These are phyloP conservation scores for Anolis carolinensis DNA, from an alignment of 2,113 vertebrate species.

Conservation along the genomic window DNA sequence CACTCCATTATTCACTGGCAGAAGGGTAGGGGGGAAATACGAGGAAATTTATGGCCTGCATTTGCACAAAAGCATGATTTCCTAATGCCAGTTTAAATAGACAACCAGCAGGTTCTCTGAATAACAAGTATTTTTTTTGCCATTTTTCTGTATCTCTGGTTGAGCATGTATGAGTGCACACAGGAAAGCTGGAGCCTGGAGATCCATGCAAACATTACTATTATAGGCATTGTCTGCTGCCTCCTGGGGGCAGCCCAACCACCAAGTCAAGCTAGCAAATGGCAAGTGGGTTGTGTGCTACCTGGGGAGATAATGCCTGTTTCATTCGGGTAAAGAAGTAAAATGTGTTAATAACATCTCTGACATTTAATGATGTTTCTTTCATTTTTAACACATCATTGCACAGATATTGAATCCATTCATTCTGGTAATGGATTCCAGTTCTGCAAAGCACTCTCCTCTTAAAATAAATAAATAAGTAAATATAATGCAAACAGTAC, in stretches of 20 bases:
- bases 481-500: not conserved
- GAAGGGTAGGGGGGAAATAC: not conserved
- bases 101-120: not conserved
- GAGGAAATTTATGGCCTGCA: not conserved
- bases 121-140: rapidly evolving
- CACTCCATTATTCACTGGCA: slow-evolving; percentile 8
- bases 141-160: not conserved
- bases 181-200: not conserved
- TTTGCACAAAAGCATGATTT: not conserved
- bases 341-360: slow-evolving; percentile 85
- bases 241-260: slow-evolving; percentile 27
- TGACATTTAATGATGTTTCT: slow-evolving; percentile 87
- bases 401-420: slow-evolving; percentile 91
- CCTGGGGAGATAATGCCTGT: slow-evolving; percentile 76
- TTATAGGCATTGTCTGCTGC: not conserved
- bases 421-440: slow-evolving; percentile 86
- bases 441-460: slow-evolving; percentile 74
- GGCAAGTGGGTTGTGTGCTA: slow-evolving; percentile 16
- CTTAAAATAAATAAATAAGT: slow-evolving; percentile 72
- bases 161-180: not conserved
- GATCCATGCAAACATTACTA: rapidly evolving
- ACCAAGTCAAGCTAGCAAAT: not conserved
- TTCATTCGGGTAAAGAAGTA: slow-evolving; percentile 75
- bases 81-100: not conserved
- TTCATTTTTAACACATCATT: slow-evolving; percentile 90